Evolutionary conservation across 2,113 vertebrate species (phyloP).

Genomic region (Cyprinus carpio): DNA sequence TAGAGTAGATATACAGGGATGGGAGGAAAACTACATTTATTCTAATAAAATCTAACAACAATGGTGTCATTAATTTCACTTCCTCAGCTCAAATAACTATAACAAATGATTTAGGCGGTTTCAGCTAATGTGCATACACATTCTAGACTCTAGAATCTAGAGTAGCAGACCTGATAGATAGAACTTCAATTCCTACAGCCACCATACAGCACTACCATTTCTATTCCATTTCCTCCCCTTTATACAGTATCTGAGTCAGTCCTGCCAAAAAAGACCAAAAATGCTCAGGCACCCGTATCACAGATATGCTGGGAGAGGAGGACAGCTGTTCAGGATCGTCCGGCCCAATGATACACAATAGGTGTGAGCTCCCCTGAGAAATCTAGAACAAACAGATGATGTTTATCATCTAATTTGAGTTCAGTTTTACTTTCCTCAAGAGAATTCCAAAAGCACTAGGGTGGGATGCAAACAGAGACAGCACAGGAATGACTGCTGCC

Average conservation of each 20-base stretch:
- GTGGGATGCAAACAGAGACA: not conserved
- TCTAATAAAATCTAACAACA: too few species aligned
- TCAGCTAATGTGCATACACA: too few species aligned
- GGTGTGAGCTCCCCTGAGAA: not conserved
- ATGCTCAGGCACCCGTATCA: not conserved
- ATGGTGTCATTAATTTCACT: too few species aligned
- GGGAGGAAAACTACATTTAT: too few species aligned
- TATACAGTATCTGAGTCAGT: not conserved
- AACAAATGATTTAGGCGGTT: too few species aligned
- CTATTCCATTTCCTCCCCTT: too few species aligned
- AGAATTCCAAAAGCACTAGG: not conserved
- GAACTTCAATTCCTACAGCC: too few species aligned
- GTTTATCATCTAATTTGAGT: slow-evolving; percentile 20
- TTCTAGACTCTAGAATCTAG: too few species aligned
- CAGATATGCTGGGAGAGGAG: not conserved
- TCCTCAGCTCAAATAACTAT: too few species aligned
- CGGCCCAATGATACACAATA: not conserved
- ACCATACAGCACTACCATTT: too few species aligned
- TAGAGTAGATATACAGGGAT: too few species aligned
- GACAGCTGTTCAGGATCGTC: slow-evolving; percentile 7
- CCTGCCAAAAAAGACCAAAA: not conserved
- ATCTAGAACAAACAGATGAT: slow-evolving; percentile 18
- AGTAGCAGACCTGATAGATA: too few species aligned
- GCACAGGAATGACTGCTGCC: not conserved
- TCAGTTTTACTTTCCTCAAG: not conserved